Evolutionary conservation across 2,113 vertebrate species (phyloP).

Genomic region (Podarcis cretensis): DNA sequence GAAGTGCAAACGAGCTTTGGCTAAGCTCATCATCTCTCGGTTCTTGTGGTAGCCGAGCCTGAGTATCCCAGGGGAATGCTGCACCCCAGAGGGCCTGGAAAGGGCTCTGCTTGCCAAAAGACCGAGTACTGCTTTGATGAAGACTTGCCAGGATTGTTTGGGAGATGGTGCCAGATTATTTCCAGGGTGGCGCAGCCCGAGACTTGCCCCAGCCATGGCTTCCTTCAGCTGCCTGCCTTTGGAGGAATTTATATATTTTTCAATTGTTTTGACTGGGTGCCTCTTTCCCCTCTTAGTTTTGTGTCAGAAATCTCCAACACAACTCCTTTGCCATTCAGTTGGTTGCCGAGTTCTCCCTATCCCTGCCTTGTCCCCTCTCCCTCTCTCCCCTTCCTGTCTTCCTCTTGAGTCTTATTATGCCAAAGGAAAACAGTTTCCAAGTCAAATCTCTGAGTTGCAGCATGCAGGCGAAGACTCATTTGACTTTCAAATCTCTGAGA

Average conservation of each 20-base stretch:
- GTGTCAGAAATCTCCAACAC: not conserved
- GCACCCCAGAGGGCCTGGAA: no score
- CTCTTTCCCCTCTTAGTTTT: not conserved
- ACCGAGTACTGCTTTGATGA: not conserved
- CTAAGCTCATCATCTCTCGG: no score
- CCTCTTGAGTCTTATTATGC: not conserved
- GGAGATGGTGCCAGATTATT: not conserved
- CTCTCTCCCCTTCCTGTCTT: not conserved
- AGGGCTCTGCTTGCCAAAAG: not conserved
- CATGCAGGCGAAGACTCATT: constrained; percentile 3
- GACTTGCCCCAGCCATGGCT: not conserved
- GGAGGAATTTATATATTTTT: no score
- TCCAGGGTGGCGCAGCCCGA: not conserved
- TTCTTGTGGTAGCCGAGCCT: not conserved
- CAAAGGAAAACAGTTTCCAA: constrained; percentile 21
- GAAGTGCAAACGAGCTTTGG: no score
- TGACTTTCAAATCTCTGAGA: constrained; percentile 21
- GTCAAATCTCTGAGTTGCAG: constrained; percentile 27
- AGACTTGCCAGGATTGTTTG: not conserved
- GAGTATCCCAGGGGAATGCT: not conserved
- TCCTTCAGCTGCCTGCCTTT: not conserved
- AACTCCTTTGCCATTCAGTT: not conserved
- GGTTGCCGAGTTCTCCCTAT: not conserved
- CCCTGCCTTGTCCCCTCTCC: not conserved
- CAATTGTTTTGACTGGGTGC: not conserved